Evolutionary conservation across 2,797 vertebrate species (phyloP).

Genomic region (Macropus fuliginosus): DNA sequence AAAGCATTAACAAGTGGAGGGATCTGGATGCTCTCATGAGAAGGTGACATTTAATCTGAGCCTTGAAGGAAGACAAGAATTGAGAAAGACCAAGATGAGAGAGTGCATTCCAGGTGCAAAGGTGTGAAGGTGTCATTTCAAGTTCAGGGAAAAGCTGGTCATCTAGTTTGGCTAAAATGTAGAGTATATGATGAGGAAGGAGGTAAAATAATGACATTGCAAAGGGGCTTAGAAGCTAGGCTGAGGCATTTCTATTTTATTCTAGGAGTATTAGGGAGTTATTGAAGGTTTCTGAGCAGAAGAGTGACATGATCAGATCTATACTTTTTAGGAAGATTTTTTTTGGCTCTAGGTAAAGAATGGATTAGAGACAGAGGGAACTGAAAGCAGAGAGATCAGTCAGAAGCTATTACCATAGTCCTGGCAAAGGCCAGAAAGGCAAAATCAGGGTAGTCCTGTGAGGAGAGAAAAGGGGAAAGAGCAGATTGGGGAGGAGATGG

Average conservation of each 20-base stretch:
- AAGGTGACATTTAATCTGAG: neutral
- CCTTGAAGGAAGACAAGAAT: neutral
- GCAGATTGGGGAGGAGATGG: neutral
- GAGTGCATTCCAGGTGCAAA: neutral
- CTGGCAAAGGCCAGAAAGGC: neutral
- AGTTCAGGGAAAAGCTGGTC: neutral
- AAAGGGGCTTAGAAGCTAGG: neutral
- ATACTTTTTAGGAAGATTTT: neutral
- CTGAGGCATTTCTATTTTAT: neutral
- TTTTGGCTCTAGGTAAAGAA: neutral
- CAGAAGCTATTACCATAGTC: neutral
- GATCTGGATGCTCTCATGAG: neutral
- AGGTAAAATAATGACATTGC: neutral
- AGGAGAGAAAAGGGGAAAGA: neutral
- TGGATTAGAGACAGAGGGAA: neutral
- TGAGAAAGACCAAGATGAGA: neutral
- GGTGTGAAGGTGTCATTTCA: neutral
- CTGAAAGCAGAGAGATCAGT: neutral
- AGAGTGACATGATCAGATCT: neutral
- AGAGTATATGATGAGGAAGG: neutral
- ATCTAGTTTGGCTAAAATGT: neutral
- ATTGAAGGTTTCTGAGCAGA: neutral
- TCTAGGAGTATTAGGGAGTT: neutral
- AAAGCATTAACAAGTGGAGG: neutral
- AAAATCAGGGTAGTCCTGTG: neutral